Evolutionary conservation across 1,140 invertebrate species (phyloP), one percentile per base, ranked within the genome.

Genomic region (Zophobas morio): DNA sequence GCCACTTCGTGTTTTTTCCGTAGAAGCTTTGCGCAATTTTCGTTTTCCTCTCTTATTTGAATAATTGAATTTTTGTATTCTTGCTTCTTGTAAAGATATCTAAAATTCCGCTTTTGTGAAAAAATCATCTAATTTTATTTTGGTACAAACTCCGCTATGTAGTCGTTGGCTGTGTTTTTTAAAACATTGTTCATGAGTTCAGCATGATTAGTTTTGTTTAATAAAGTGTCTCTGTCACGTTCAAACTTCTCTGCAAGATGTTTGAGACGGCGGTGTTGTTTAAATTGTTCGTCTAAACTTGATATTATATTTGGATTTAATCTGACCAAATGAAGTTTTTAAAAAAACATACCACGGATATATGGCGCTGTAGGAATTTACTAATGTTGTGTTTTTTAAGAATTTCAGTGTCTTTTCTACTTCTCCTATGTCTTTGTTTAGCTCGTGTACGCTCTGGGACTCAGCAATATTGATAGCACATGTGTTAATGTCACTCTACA

Each of bases 271-370:
- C 88, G 83, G 32, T 87, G 87, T 80, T 91, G 89, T 56, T 87
- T 87, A 8, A 84, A 80, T 82, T 92, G 91, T 77, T 89, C 88
- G 79, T 91, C 86, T 33, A 92, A 82, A 80, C 91, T 92, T 74
- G 36, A 49, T 47, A 34, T 46, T 60, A 35, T 6, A 60, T 63
- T 70, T 33, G 51, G 54, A 54, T 51, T 75, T 49, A 51, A 70
- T 78, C 34, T 71, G 20, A 20, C 20, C 20, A 20, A 20, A 20
- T 20, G 20, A 20, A 74, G 60, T 75, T 70, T 46, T 46, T 8
- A 46, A 46, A 63, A 63, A 78, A 49, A 71, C 46, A 78, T 75
- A 89, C 88, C 89, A 88, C 32, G 87, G 81, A 71, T 88, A 86
- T 40, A 88, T 88, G 56, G 84, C 80, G 39, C 89, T 86, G 75